Percentiles rank a stretch among this genome's conserved stretches.
Conservation (phyloP, 2,797 vertebrate species). For the Eulemur rubriventer region DNA sequence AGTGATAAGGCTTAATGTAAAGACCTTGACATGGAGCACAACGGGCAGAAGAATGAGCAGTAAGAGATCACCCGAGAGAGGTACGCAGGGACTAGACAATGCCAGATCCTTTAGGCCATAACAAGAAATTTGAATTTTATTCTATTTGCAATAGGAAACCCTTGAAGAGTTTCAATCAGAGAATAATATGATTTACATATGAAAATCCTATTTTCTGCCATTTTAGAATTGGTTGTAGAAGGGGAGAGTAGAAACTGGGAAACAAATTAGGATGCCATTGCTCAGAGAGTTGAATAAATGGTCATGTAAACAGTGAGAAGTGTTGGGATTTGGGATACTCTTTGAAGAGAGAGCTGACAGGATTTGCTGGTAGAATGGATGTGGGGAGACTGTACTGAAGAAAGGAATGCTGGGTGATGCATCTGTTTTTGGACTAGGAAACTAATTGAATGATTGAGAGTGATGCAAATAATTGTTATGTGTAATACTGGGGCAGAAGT, state of each 20-base stretch:
- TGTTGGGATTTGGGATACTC: not conserved
- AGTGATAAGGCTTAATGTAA: not conserved
- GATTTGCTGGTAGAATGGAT: not conserved
- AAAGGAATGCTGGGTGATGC: not conserved
- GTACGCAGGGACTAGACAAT: not conserved
- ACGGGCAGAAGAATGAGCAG: not conserved
- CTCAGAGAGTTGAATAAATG: not conserved
- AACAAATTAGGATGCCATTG: not conserved
- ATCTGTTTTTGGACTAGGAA: not conserved
- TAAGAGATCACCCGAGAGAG: not conserved
- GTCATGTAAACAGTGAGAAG: not conserved
- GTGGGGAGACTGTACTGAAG: not conserved
- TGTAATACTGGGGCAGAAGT: not conserved
- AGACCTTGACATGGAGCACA: not conserved
- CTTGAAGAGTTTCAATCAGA: not conserved
- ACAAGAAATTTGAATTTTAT: not conserved
- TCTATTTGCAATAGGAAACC: not conserved
- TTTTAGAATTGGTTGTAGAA: not conserved
- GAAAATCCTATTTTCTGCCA: not conserved
- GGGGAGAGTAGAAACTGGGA: not conserved
- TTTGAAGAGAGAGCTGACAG: not conserved
- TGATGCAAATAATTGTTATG: not conserved
- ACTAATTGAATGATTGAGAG: not conserved
- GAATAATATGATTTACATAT: not conserved
- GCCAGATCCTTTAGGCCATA: too few species aligned